phyloP scores from a whole-genome alignment of 2,888 invertebrate genomes.

The Margaritifera margaritifera region DNA sequence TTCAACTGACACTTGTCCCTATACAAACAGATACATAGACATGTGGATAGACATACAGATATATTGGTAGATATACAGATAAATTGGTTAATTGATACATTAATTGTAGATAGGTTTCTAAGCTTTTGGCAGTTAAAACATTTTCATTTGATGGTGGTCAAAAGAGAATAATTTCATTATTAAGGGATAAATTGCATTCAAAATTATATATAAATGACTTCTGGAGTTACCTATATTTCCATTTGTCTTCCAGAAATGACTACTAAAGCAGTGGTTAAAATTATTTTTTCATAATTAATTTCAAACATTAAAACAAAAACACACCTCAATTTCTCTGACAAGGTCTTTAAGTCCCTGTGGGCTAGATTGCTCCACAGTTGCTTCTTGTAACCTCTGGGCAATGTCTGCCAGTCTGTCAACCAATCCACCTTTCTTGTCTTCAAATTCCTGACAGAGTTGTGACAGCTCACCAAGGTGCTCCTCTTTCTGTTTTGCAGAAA shows the following conservation, averaged over 20 bases:
- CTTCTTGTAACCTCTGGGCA: slow-evolving; percentile 45
- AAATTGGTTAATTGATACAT: too few species aligned
- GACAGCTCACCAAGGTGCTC: slow-evolving; percentile 70
- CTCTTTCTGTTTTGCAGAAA: slow-evolving; percentile 62
- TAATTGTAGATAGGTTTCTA: too few species aligned
- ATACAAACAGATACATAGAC: too few species aligned
- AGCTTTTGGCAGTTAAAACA: too few species aligned
- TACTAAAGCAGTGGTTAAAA: background rate
- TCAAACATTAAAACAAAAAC: slow-evolving; percentile 5
- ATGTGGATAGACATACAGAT: too few species aligned
- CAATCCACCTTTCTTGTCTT: slow-evolving; percentile 80
- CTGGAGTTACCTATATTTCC: background rate
- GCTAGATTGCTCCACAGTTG: slow-evolving; percentile 49
- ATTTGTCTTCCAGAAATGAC: background rate
- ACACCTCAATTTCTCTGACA: slow-evolving; percentile 63
- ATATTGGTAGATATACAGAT: too few species aligned
- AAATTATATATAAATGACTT: too few species aligned
- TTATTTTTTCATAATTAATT: background rate
- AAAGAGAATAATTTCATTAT: too few species aligned
- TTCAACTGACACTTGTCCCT: too few species aligned
- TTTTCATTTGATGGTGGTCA: too few species aligned
- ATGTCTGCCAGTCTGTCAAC: slow-evolving; percentile 54
- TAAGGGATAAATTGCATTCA: too few species aligned
- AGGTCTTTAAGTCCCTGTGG: slow-evolving; percentile 59
- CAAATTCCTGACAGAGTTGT: slow-evolving; percentile 85